Base-by-base conservation (phyloP, 1,140 invertebrate genomes). In the Drosophila miranda region DNA sequence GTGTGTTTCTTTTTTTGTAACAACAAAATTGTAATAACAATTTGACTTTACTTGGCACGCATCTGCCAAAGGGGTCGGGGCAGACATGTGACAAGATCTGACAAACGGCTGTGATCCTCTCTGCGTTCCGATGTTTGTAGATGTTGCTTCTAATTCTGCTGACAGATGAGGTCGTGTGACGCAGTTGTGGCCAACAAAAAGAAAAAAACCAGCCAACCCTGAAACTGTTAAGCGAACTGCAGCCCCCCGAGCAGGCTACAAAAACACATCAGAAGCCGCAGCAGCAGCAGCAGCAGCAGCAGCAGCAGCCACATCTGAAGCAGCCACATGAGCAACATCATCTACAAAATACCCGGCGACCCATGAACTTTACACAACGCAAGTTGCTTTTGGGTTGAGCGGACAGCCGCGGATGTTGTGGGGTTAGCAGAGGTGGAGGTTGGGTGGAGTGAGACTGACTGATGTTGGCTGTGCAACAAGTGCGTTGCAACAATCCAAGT, bases 141-240 rank as follows among this genome's bases (percentile, higher is more conserved):
- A 58, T 62, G 82, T 75, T 64, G 78, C 82, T 86, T 87, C 83
- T 87, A 87, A 87, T 87, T 78, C 71, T 76, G 75, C 77, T 87
- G 82, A 87, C 83, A 87, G 75, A 87, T 87, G 83, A 87, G 82
- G 82, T 87, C 82, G 82, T 78, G 77, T 78, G 75, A 86, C 76
- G 80, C 61, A 76, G 81, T 62, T 59, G 61, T 49, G 51, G 60
- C 61, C 54, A 74, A 74, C 28, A 16, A 41, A 49, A 55, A 58
- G 45, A 53, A 60, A 60, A 69, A 67, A 84, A 81, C 81, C 49
- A 64, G 82, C 78, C 82, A 87, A 87, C 82, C 82, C 83, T 87
- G 82, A 87, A 87, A 75, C 71, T 75, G 62, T 78, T 75, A 55
- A 69, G 59, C 81, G 69, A 77, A 81, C 82, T 86, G 80, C 80